Conservation (phyloP, 1,140 invertebrate species). For the Hycleus phaleratus region DNA sequence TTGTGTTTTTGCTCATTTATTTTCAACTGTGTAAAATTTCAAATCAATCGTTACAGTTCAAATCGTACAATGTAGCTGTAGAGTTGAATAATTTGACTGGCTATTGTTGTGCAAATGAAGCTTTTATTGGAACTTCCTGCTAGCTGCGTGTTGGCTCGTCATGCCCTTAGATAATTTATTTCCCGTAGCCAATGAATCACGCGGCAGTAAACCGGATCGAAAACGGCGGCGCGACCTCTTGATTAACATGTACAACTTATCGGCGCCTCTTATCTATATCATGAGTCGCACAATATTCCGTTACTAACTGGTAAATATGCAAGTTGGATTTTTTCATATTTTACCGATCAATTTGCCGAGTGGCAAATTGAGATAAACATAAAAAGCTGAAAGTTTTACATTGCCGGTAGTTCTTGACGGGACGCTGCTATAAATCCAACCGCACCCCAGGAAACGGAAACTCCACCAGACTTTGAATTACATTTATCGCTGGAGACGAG, state of each 20-base stretch:
- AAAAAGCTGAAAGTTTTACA: slow-evolving; percentile 5
- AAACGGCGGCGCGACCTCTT: slow-evolving; percentile 9
- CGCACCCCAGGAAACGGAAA: slow-evolving; percentile 29
- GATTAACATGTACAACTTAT: slow-evolving; percentile 27
- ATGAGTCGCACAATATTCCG: background rate
- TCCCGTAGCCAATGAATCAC: slow-evolving; percentile 25
- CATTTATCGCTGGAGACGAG: slow-evolving; percentile 15
- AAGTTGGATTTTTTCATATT: slow-evolving; percentile 3
- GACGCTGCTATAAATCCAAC: slow-evolving; percentile 25
- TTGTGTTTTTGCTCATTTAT: background rate
- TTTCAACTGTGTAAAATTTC: slow-evolving; percentile 15
- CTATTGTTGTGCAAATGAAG: slow-evolving; percentile 19
- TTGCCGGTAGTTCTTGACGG: background rate
- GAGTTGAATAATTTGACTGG: slow-evolving; percentile 30
- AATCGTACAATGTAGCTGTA: slow-evolving; percentile 19
- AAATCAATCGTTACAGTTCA: slow-evolving; percentile 24
- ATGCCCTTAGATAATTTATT: slow-evolving; percentile 33
- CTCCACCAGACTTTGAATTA: slow-evolving; percentile 26
- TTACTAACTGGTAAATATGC: background rate
- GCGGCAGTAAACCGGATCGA: background rate
- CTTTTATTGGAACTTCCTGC: slow-evolving; percentile 19
- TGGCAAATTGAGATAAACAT: slow-evolving; percentile 6
- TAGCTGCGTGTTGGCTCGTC: slow-evolving; percentile 20
- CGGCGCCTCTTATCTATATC: slow-evolving; percentile 20
- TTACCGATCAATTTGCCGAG: slow-evolving; percentile 4